These are phyloP conservation scores for Hydrolagus affinis DNA, from an alignment of 2,113 vertebrate genomes.

Conservation along the genomic window DNA sequence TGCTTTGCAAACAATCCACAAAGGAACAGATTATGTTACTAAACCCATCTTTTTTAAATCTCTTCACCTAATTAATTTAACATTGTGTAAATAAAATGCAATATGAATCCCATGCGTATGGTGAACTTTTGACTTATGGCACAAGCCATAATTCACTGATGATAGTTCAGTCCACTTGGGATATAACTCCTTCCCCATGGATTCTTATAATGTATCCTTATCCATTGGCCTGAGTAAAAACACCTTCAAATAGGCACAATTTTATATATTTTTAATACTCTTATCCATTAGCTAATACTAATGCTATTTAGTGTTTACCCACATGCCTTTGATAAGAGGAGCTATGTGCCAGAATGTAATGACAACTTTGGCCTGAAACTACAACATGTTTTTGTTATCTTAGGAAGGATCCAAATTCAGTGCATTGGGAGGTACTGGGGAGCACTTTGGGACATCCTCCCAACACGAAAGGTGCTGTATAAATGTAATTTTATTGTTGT, in stretches of 20 bases:
- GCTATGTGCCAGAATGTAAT: neutral
- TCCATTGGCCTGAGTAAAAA: neutral
- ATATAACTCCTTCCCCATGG: neutral
- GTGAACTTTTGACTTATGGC: neutral
- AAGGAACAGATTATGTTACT: neutral
- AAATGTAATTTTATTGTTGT: no score
- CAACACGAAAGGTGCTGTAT: no score
- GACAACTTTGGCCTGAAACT: neutral
- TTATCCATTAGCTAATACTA: neutral
- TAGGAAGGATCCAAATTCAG: neutral
- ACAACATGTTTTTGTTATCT: neutral
- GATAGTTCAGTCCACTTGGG: neutral
- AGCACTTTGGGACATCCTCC: no score
- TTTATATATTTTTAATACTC: neutral
- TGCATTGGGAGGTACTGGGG: no score
- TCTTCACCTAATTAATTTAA: neutral
- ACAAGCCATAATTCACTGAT: neutral
- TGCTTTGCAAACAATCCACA: neutral
- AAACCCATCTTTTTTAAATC: neutral
- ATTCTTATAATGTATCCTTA: neutral
- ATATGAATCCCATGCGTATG: neutral
- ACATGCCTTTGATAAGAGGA: neutral
- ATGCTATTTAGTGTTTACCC: neutral
- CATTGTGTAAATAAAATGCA: neutral
- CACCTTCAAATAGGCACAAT: neutral